These are phyloP conservation scores for Pampus argenteus DNA, from an alignment of 2,797 vertebrate species.

Conservation along the genomic window DNA sequence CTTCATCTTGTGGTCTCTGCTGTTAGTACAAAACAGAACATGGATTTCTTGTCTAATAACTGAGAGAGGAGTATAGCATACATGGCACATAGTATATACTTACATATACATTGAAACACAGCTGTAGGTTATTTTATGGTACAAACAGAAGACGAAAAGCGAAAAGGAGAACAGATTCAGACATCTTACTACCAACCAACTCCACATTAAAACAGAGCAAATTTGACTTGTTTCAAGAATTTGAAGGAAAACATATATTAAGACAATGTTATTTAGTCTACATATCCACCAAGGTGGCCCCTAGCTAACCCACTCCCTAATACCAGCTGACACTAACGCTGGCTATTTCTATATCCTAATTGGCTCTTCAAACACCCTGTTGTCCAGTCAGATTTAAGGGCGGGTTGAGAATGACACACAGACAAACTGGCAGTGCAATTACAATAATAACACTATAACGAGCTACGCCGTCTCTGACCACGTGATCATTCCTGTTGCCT, in stretches of 20 bases:
- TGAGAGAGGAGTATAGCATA: background rate
- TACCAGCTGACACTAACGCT: slow-evolving; percentile 63
- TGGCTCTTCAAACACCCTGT: slow-evolving; percentile 74
- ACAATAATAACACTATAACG: slow-evolving; percentile 82
- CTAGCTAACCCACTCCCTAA: slow-evolving; percentile 46
- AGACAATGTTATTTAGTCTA: slow-evolving; percentile 27
- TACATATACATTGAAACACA: background rate
- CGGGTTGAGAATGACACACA: slow-evolving; percentile 70
- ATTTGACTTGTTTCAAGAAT: background rate
- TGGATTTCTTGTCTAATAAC: background rate
- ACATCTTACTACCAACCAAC: background rate
- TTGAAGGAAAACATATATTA: background rate
- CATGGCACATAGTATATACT: background rate
- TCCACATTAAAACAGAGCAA: background rate
- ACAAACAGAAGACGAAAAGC: background rate
- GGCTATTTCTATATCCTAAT: slow-evolving; percentile 67
- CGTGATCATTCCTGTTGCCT: too few relatives aligned
- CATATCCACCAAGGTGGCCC: slow-evolving; percentile 39
- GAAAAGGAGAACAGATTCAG: background rate
- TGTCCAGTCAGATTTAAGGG: slow-evolving; percentile 80
- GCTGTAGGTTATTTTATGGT: background rate
- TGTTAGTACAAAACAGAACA: background rate
- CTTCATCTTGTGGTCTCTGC: too few relatives aligned
- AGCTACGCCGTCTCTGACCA: too few relatives aligned
- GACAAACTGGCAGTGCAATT: slow-evolving; percentile 84